phyloP scores from a whole-genome alignment of 2,797 vertebrate genomes.

The Pachyuromys duprasi region DNA sequence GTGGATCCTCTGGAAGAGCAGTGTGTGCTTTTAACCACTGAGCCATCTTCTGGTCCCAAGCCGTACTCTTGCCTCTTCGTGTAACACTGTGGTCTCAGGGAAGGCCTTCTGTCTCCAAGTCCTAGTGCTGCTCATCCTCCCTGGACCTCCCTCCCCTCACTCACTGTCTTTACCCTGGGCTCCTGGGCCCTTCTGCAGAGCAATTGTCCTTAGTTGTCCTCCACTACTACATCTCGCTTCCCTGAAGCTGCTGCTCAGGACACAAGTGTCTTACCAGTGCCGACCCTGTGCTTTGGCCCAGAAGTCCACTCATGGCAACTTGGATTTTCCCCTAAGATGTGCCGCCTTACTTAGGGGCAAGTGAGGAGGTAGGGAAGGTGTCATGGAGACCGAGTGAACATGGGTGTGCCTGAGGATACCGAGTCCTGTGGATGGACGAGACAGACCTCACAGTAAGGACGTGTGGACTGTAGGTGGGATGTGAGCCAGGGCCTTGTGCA shows the following conservation, averaged over 20 bases:
- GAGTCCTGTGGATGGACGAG: neutral
- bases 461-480: neutral
- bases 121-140: neutral
- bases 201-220: neutral
- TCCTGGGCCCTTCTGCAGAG: neutral
- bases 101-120: neutral
- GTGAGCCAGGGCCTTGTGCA: neutral
- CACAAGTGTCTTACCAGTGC: too few species aligned
- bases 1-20: neutral
- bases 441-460: neutral
- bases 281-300: neutral
- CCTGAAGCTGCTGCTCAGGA: neutral
- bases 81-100: neutral
- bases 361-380: neutral
- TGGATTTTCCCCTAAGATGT: neutral
- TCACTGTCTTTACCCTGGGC: neutral
- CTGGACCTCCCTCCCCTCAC: neutral
- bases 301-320: neutral
- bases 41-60: neutral
- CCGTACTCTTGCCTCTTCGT: neutral
- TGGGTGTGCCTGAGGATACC: neutral
- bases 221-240: neutral
- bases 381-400: rapidly evolving
- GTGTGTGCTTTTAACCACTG: neutral
- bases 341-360: neutral